Evolutionary conservation across 1,140 invertebrate genomes (phyloP).

Genomic region (Pygmarrhopalites habei): DNA sequence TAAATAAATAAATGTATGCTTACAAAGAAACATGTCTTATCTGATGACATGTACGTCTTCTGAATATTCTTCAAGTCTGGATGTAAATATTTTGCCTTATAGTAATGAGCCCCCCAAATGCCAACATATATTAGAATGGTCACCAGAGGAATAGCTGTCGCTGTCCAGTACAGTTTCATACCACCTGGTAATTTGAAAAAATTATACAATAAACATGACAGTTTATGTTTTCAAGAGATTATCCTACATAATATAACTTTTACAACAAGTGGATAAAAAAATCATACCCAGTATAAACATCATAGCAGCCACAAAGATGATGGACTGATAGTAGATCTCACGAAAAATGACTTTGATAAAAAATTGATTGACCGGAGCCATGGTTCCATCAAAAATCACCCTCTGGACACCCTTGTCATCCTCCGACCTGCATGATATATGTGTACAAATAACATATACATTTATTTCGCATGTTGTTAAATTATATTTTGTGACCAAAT

Average conservation of each 20-base stretch:
- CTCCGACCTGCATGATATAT: too few species aligned
- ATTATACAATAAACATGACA: slow-evolving; percentile 25
- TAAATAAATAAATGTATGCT: too few species aligned
- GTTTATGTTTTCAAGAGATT: slow-evolving; percentile 23
- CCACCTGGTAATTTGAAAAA: slow-evolving; percentile 43
- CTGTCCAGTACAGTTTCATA: slow-evolving; percentile 47
- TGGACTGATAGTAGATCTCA: slow-evolving; percentile 49
- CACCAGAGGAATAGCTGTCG: slow-evolving; percentile 47
- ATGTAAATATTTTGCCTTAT: slow-evolving; percentile 46
- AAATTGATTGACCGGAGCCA: slow-evolving; percentile 46
- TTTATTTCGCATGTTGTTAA: too few species aligned
- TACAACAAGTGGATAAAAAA: too few species aligned
- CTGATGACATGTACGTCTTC: slow-evolving; percentile 46
- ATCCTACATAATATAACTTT: too few species aligned
- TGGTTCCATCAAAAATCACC: slow-evolving; percentile 45
- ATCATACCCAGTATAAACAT: slow-evolving; percentile 46
- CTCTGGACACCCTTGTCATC: slow-evolving; percentile 47
- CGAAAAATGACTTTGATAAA: slow-evolving; percentile 47
- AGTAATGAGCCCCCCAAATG: slow-evolving; percentile 45
- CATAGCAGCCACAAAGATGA: slow-evolving; percentile 48
- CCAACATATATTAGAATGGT: slow-evolving; percentile 45
- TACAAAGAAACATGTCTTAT: slow-evolving; percentile 47
- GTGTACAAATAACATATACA: too few species aligned
- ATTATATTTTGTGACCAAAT: too few species aligned
- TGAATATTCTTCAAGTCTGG: slow-evolving; percentile 46